Evolutionary conservation across 53 echinoderm and acorn worm species (phyloP).

Genomic region (Pentamera pediparva): DNA sequence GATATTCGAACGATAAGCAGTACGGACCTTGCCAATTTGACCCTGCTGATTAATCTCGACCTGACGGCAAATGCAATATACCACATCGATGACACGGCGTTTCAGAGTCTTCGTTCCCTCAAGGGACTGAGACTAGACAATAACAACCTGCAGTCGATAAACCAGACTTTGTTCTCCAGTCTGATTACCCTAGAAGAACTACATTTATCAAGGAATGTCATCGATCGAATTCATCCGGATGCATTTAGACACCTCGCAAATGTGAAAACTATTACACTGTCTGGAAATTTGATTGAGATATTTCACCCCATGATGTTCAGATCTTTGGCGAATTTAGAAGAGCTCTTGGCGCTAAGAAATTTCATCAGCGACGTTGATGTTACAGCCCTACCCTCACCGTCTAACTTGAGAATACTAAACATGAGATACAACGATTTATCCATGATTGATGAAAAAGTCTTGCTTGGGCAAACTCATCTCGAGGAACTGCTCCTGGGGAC

Average conservation of each 20-base stretch:
- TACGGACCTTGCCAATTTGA: neutral
- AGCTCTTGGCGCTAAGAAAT: neutral
- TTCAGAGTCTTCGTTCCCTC: neutral
- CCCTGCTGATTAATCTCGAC: neutral
- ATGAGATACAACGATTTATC: neutral
- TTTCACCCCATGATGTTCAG: constrained; percentile 6
- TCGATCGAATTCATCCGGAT: neutral
- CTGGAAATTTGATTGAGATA: neutral
- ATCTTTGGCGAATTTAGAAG: neutral
- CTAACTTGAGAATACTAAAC: neutral
- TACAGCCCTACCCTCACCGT: neutral
- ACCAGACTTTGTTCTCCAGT: neutral
- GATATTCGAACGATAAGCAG: neutral
- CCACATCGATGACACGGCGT: neutral
- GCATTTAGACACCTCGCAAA: neutral
- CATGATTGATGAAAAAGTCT: neutral
- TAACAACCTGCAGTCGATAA: neutral
- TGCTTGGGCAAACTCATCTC: neutral
- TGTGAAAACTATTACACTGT: neutral
- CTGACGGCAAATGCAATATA: neutral
- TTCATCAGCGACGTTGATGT: neutral
- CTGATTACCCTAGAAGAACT: neutral
- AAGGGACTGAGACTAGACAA: neutral
- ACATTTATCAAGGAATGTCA: constrained; percentile 2
- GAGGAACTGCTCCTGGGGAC: neutral